Conservation (phyloP, 2,888 invertebrate genomes). For the Patella caerulea region DNA sequence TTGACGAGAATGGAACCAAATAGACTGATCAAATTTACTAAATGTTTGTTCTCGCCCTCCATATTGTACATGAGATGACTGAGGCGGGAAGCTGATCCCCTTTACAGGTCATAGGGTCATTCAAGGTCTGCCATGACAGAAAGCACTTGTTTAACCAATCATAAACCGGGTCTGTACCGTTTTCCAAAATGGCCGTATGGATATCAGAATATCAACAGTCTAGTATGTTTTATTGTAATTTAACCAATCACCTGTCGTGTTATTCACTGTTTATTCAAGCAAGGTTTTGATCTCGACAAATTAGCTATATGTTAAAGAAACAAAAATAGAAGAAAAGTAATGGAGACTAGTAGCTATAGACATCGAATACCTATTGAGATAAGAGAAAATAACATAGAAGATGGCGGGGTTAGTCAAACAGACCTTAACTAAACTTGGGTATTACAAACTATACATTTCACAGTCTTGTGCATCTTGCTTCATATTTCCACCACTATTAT, state of each 20-base stretch:
- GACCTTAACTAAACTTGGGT: too few species aligned
- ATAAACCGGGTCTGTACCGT: not conserved
- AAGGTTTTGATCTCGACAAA: conserved; percentile 5
- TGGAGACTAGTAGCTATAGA: not conserved
- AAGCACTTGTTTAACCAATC: conserved; percentile 6
- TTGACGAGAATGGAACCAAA: not conserved
- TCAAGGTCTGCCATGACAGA: conserved; percentile 6
- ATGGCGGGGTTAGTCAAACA: not conserved
- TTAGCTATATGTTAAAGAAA: conserved; percentile 3
- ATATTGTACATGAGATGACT: not conserved
- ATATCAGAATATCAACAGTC: conserved; percentile 3
- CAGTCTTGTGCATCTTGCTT: too few species aligned
- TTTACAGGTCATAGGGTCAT: not conserved
- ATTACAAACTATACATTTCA: too few species aligned
- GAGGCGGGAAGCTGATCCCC: conserved; percentile 8
- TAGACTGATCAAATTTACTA: not conserved
- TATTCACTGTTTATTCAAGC: conserved; percentile 6
- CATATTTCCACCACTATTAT: too few species aligned
- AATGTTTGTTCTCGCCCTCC: not conserved
- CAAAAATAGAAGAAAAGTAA: not conserved
- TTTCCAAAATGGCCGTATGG: not conserved
- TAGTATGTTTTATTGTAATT: not conserved
- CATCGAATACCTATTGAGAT: not conserved
- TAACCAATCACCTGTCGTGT: conserved; percentile 10
- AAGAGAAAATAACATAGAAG: not conserved